These are phyloP conservation scores for Nephrotoma flavescens DNA, from an alignment of 2,888 invertebrate genomes.

Conservation along the genomic window DNA sequence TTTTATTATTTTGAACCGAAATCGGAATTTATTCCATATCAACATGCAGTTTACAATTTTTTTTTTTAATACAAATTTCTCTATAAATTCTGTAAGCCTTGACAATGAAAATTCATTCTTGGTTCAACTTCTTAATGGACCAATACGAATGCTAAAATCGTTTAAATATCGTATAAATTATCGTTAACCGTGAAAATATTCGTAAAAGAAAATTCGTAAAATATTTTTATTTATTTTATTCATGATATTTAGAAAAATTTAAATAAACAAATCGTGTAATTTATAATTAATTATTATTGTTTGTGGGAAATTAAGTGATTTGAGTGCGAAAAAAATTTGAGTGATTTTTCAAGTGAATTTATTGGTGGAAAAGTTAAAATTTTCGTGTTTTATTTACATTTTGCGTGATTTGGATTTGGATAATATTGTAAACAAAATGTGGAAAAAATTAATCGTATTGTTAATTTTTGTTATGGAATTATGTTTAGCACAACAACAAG, in stretches of 20 bases:
- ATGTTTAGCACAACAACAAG: slow-evolving; percentile 1
- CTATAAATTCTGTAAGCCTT: slow-evolving; percentile 34
- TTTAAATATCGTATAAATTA: not conserved
- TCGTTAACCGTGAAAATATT: not conserved
- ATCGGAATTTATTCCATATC: not conserved
- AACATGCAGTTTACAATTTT: not conserved
- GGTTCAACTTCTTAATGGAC: slow-evolving; percentile 19
- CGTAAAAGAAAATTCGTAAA: not conserved
- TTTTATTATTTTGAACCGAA: not conserved
- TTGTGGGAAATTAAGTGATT: not conserved
- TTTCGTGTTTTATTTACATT: not conserved
- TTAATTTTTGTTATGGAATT: not conserved
- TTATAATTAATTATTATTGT: not conserved
- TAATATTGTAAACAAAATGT: slow-evolving; percentile 1
- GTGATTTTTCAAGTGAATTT: not conserved
- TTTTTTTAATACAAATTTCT: slow-evolving; percentile 21
- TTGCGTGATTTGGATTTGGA: not conserved
- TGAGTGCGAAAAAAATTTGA: not conserved
- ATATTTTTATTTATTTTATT: not conserved
- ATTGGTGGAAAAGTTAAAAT: not conserved
- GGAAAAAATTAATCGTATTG: not conserved
- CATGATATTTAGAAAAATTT: not conserved
- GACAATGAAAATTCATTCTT: slow-evolving; percentile 33
- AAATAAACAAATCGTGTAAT: not conserved
- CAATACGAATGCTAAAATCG: not conserved